Evolutionary conservation across 2,113 vertebrate species (phyloP).

Genomic region (Cygnus buccinator): DNA sequence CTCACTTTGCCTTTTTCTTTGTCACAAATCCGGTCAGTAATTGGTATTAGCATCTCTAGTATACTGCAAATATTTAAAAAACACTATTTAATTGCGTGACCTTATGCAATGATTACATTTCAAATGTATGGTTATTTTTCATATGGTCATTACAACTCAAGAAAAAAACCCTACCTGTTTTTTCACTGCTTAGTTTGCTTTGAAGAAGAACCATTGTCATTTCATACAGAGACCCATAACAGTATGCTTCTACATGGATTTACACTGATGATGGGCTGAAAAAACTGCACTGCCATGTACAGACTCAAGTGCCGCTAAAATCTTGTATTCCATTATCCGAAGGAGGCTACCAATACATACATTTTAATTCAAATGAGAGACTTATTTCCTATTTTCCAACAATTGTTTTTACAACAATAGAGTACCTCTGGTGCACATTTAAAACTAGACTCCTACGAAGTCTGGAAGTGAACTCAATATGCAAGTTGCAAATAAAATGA

Average conservation of each 20-base stretch:
- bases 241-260: not conserved
- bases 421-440: not conserved
- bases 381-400: not conserved
- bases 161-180: not conserved
- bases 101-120: not conserved
- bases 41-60: slow-evolving; percentile 79
- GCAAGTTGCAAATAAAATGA: not conserved
- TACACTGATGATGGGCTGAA: not conserved
- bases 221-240: not conserved
- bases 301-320: not conserved
- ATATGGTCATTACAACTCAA: not conserved
- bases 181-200: not conserved
- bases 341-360: not conserved
- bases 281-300: too few relatives aligned
- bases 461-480: not conserved
- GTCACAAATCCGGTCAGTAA: slow-evolving; percentile 81
- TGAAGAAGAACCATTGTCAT: not conserved
- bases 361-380: not conserved
- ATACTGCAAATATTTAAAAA: slow-evolving; percentile 75
- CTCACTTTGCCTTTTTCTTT: slow-evolving; percentile 83
- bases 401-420: not conserved
- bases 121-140: rapidly evolving
- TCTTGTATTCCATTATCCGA: not conserved
- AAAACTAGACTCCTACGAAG: not conserved
- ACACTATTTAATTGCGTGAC: not conserved